Evolutionary conservation across 2,797 vertebrate species (phyloP), one percentile per base, ranked within the genome.

Genomic region (Uromys caudimaculatus): DNA sequence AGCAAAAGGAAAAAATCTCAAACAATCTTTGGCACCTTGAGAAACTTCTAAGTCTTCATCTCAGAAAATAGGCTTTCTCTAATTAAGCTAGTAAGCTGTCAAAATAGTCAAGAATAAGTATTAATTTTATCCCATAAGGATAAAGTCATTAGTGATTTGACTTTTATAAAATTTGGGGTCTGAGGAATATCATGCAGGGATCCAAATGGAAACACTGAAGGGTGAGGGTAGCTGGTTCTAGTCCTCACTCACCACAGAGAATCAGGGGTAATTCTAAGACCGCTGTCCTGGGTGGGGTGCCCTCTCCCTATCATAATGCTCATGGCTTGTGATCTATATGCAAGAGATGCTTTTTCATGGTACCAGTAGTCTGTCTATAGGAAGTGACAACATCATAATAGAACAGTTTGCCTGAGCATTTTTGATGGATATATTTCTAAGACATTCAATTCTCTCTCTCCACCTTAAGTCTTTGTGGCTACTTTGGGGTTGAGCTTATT

Each of bases 301-400:
- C 21, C 32, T 62, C 3, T 35, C 4, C 17, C 52, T 13, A 2
- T 1, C 6, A 6, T 1, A 6, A 13, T 32, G 24, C 69, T 27
- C 1, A 1, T 38, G 27, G 2, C 3, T 4, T 32, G 47, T 3
- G 7, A 0, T 5, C 16, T 44, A 1, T 14, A 58, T 75, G 52
- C 1, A 29, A 93, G 24, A 50, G 47, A 69, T 3, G 2, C 5
- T 2, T 76, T 84, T 81, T 44, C 44, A 32, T n/a, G n/a, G 78
- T 38, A 90, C 60, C 13, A 67, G 75, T 29, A 71, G 32, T 76
- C 60, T 78, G 6, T 35, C 17, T 86, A 56, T 69, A 83, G 19
- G 32, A 85, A 84, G 50, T 16, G 14, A 82, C 32, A 78, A 9
- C 14, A 56, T 21, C 71, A 5, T 56, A 73, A 83, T 10, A 56